Evolutionary conservation across 2,797 vertebrate genomes (phyloP).

Genomic region (Decapterus maruadsi): DNA sequence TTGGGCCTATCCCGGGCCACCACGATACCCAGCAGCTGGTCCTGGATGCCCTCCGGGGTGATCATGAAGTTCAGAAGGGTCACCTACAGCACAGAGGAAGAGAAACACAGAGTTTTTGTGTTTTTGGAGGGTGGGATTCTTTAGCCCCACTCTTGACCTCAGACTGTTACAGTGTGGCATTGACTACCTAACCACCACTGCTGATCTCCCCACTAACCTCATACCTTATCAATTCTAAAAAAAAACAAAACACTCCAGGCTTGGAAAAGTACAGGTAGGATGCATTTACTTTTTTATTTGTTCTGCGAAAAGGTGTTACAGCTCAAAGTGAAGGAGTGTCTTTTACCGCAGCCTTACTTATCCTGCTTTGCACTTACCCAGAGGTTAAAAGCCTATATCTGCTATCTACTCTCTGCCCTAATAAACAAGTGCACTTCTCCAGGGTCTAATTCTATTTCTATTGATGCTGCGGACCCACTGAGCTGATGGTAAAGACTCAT

Average conservation of each 20-base stretch:
- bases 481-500: constrained; percentile 77
- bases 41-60: constrained; percentile 92
- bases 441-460: constrained; percentile 80
- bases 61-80: constrained; percentile 95
- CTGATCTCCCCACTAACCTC: constrained; percentile 23
- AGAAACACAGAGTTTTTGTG: neutral
- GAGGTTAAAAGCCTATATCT: constrained; percentile 79
- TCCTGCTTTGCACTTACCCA: constrained; percentile 62
- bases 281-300: constrained; percentile 39
- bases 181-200: constrained; percentile 22
- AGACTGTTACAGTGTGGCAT: constrained; percentile 18
- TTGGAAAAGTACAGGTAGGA: constrained; percentile 45
- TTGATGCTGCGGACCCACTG: constrained; percentile 73
- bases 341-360: constrained; percentile 53
- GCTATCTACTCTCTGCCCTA: constrained; percentile 71
- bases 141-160: constrained; percentile 1
- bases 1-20: constrained; percentile 92
- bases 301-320: constrained; percentile 53
- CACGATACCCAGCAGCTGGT: constrained; percentile 94
- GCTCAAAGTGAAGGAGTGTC: constrained; percentile 43
- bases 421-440: constrained; percentile 79
- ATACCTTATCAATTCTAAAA: constrained; percentile 52
- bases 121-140: neutral
- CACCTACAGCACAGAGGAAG: constrained; percentile 81
- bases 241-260: constrained; percentile 3